Percentiles rank a stretch among this genome's conserved stretches.
These are phyloP conservation scores for Ancistrus triradiatus DNA, from an alignment of 2,113 vertebrate genomes.

Conservation along the genomic window DNA sequence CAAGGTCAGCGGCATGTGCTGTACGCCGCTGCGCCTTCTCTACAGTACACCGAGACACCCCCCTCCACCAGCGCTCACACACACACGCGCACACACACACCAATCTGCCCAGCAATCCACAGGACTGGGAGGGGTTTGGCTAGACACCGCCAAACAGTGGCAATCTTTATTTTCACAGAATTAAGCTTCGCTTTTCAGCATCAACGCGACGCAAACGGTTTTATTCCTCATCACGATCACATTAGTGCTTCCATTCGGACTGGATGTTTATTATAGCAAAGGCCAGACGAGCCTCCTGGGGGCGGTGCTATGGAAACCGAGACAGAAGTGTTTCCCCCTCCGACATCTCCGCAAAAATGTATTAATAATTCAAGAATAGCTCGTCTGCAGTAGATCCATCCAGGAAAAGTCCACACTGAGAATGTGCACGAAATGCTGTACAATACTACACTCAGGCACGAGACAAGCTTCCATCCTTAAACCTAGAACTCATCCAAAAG, in stretches of 20 bases:
- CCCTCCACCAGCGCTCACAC: background rate
- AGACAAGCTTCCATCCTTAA: too few species aligned
- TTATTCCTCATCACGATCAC: background rate
- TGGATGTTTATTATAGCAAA: conserved; percentile 37
- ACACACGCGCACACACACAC: background rate
- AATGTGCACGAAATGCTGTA: background rate
- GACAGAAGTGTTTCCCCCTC: conserved; percentile 51
- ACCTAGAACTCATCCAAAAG: too few species aligned
- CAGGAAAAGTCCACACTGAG: background rate
- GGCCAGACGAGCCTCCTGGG: conserved; percentile 52
- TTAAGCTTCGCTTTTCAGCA: too few species aligned
- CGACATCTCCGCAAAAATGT: conserved; percentile 44
- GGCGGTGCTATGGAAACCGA: conserved; percentile 77
- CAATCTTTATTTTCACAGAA: too few species aligned
- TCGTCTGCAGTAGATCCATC: conserved; percentile 4
- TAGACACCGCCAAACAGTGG: conserved; percentile 13
- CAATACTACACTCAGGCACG: background rate
- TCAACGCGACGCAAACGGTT: too few species aligned
- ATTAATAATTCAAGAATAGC: conserved; percentile 65
- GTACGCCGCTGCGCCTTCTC: conserved; percentile 34
- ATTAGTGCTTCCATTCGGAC: conserved; percentile 13
- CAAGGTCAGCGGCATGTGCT: conserved; percentile 72
- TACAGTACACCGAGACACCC: conserved; percentile 17
- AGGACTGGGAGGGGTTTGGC: conserved; percentile 41
- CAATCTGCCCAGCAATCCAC: conserved; percentile 9